Base-by-base conservation (phyloP, 2,113 vertebrate species). In the Gambusia holbrooki region DNA sequence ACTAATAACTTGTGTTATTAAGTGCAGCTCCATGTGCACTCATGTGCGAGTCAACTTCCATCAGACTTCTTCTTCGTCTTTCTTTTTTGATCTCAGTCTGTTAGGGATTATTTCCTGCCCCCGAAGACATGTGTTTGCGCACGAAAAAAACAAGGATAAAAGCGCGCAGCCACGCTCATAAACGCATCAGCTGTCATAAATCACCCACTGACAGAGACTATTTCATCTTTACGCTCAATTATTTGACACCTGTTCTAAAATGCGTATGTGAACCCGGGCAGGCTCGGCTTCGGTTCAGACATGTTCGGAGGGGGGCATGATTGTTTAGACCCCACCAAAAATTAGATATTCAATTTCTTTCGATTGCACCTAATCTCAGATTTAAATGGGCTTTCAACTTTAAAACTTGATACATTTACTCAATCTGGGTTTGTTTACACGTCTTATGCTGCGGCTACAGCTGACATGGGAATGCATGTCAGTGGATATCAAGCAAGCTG, bases 181-280 rank as follows among this genome's bases (percentile, higher is more conserved):
- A 92, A 90, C 62, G 84, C 87, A 88, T 88, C 89, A 88, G 87
- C 88, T 91, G 90, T 88, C 92, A 90, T 84, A 90, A 68, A 87
- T 87, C 87, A 89, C 83, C 68, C 74, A 68, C 71, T 84, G 83
- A 88, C 79, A 32, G 78, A 87, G 80, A 85, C 84, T 89, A 83
- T 85, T 91, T 87, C 77, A 86, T 88, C 86, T 93, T 88, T 87
- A 88, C 86, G 90, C 86, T 72, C 85, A 78, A 90, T 87, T 89
- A 83, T 90, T 83, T 90, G 90, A 90, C 91, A 90, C 88, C 90
- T 92, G 91, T 90, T 89, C 81, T 73, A 82, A 88, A 86, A 90
- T 81, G 45, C 17, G 45, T 48, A 63, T 87, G 80, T 81, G 77
- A 74, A 64, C 71, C 69, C 81, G 66, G 77, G 80, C 66, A 65